A percentile compares a stretch with the other conserved stretches of the same genome.
phyloP scores from a whole-genome alignment of 2,113 vertebrate genomes.

The Mormyrus iriodes region DNA sequence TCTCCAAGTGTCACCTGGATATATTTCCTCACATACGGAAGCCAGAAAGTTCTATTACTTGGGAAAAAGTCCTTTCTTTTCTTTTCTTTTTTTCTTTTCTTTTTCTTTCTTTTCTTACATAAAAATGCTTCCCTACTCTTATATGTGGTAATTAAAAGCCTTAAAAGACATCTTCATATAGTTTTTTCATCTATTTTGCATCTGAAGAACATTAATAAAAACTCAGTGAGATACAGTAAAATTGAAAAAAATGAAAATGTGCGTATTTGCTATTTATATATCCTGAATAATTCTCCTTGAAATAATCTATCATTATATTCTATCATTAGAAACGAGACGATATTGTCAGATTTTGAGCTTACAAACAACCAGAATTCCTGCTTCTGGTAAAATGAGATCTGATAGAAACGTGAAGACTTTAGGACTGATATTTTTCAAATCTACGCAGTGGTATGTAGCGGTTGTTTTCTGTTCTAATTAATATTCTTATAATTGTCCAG shows the following conservation, averaged over 20 bases:
- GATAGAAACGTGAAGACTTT: background rate
- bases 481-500: background rate
- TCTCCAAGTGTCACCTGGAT: background rate
- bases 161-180: background rate
- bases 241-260: background rate
- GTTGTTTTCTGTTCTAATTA: background rate
- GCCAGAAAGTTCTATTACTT: background rate
- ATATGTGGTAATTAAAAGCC: background rate
- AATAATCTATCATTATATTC: background rate
- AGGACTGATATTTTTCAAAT: background rate
- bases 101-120: background rate
- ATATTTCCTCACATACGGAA: background rate
- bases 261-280: background rate
- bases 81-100: background rate
- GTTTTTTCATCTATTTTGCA: background rate
- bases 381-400: background rate
- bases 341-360: background rate
- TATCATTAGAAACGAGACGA: background rate
- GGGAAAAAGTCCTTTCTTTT: background rate
- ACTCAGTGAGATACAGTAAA: background rate
- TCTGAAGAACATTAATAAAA: background rate
- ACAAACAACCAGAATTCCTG: background rate
- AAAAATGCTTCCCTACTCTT: background rate
- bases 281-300: background rate
- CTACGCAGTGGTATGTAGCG: background rate